Conservation (phyloP, 2,888 invertebrate genomes). For the Cerastoderma edule region DNA sequence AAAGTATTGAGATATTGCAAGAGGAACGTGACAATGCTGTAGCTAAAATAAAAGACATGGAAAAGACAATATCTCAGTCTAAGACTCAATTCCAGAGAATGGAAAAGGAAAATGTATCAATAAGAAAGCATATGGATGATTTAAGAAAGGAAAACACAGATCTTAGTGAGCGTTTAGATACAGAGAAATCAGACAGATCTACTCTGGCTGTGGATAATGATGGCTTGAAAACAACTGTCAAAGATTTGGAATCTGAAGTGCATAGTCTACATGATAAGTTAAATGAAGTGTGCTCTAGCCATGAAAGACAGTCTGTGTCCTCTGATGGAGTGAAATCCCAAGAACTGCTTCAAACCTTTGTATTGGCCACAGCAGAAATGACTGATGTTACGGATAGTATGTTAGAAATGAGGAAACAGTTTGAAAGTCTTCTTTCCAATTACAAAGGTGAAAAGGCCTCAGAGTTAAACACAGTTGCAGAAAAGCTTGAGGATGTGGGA, state of each 20-base stretch:
- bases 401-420: constrained; percentile 63
- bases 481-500: constrained; percentile 70
- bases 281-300: constrained; percentile 46
- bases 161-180: constrained; percentile 66
- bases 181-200: constrained; percentile 57
- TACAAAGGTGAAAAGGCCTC: constrained; percentile 57
- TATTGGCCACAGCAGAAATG: constrained; percentile 73
- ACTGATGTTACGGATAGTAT: constrained; percentile 70
- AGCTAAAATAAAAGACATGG: constrained; percentile 68
- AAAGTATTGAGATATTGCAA: constrained; percentile 67
- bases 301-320: constrained; percentile 39
- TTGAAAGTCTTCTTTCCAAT: constrained; percentile 66
- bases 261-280: constrained; percentile 66
- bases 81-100: constrained; percentile 68
- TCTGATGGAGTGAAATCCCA: constrained; percentile 39
- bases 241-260: constrained; percentile 70
- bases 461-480: constrained; percentile 60
- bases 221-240: constrained; percentile 65
- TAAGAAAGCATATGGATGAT: constrained; percentile 74
- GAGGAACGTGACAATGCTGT: constrained; percentile 73
- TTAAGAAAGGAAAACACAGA: constrained; percentile 71
- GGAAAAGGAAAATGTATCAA: constrained; percentile 71
- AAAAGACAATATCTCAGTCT: constrained; percentile 65
- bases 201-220: constrained; percentile 65
- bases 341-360: constrained; percentile 70